These are phyloP conservation scores for Eonycteris spelaea DNA, from an alignment of 2,113 vertebrate genomes.

Conservation along the genomic window DNA sequence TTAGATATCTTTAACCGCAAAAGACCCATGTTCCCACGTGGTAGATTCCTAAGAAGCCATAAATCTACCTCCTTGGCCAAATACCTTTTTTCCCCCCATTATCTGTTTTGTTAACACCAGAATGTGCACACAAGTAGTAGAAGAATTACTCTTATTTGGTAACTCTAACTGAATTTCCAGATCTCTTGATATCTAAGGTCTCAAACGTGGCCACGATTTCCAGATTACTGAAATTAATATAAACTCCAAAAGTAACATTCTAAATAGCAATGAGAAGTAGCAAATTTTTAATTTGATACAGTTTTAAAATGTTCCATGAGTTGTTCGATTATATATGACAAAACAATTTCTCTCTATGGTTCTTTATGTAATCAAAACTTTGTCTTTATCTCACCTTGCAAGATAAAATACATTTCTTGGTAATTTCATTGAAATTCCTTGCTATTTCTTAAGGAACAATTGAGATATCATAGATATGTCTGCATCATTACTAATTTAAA, in stretches of 20 bases:
- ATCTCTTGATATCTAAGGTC: not conserved
- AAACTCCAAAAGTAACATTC: not conserved
- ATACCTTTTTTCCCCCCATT: not conserved
- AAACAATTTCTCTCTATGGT: not conserved
- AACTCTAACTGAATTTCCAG: not conserved
- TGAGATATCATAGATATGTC: not conserved
- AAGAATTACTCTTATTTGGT: not conserved
- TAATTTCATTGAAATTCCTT: not conserved
- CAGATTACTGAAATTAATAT: not conserved
- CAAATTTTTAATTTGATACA: not conserved
- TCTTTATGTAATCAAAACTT: not conserved
- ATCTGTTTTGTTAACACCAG: slow-evolving; percentile 9
- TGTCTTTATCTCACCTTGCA: not conserved
- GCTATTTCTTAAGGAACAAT: not conserved
- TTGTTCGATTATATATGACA: not conserved
- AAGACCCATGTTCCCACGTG: not conserved
- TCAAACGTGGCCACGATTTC: not conserved
- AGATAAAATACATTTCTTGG: not conserved
- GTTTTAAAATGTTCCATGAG: not conserved
- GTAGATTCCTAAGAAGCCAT: slow-evolving; percentile 33
- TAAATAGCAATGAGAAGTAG: not conserved
- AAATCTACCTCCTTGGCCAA: slow-evolving; percentile 44
- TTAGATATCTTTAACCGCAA: slow-evolving; percentile 54
- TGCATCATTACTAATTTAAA: not conserved
- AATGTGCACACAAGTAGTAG: not conserved